Base-by-base conservation (phyloP, 2,113 vertebrate species). In the Alosa alosa region DNA sequence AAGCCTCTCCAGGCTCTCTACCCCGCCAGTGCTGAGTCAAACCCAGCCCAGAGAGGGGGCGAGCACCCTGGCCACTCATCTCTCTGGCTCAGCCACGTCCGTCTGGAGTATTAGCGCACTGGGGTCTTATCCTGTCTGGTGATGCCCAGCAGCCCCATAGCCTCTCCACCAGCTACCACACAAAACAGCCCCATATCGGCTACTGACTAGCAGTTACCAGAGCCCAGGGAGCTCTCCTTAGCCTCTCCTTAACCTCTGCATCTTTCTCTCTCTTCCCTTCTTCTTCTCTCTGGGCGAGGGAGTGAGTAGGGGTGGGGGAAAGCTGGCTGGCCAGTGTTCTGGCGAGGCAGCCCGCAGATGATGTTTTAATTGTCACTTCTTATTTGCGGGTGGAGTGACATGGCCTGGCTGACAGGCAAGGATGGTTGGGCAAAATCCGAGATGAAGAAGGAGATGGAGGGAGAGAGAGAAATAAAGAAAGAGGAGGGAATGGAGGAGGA, bases 291-390 rank as follows among this genome's bases (percentile, higher is more conserved):
- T 68, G 64, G 25, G 64, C 64, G 7, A 68, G 25, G n/a, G 64
- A 68, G 82, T 3, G 50, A 15, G 50, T 13, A 49, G 4, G 18
- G 52, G 52, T n/a, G n/a, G n/a, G 10, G 64, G 64, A 31, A 7
- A 31, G 64, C 64, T 68, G 64, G 64, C 83, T 78, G 49, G 44
- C 15, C 41, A 6, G 75, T 49, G 81, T 87, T 87, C 88, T 15
- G 44, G 84, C 82, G 82, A 83, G 88, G 91, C 90, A 85, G 90
- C 93, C 90, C n/a, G 52, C 85, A 93, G 92, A 92, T 89, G 88
- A 93, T 91, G 91, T 90, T 93, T 93, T 93, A 92, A 94, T 94
- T 93, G 94, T 95, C 94, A 94, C 92, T 93, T 94, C 91, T 93
- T 85, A 90, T 94, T 95, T 93, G 89, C 89, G 82, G 87, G 44